Evolutionary conservation across 2,888 invertebrate species (phyloP).

Genomic region (Athalia circularis): DNA sequence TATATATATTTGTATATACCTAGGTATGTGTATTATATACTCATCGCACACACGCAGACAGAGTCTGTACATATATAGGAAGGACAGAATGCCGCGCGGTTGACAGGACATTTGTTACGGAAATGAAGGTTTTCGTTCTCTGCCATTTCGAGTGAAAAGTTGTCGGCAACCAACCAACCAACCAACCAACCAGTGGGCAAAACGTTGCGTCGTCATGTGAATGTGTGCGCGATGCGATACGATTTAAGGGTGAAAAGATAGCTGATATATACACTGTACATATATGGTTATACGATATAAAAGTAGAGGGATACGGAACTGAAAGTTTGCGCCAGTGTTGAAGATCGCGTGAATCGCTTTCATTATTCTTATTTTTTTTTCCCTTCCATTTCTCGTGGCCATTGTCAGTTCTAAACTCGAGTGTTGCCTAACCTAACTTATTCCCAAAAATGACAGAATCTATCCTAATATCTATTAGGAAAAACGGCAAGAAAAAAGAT

Average conservation of each 20-base stretch:
- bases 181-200: conserved; percentile 2
- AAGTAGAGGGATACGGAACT: neutral
- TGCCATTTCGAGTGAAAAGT: conserved; percentile 43
- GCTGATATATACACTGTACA: neutral
- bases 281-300: neutral
- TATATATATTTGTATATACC: neutral
- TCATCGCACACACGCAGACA: neutral
- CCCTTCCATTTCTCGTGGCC: too few species aligned
- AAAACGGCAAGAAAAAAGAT: neutral
- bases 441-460: neutral
- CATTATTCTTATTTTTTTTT: too few species aligned
- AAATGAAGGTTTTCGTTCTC: conserved; percentile 44
- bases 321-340: neutral
- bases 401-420: too few species aligned
- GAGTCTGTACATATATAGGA: conserved; percentile 15
- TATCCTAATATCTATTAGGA: neutral
- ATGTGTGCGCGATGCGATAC: too few species aligned
- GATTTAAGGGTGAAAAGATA: too few species aligned
- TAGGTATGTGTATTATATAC: too few species aligned
- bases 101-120: conserved; percentile 44
- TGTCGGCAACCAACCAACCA: conserved; percentile 1
- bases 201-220: too few species aligned
- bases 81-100: conserved; percentile 39
- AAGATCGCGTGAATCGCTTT: too few species aligned
- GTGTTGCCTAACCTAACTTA: too few species aligned